Evolutionary conservation across 2,797 vertebrate species (phyloP).

Genomic region (Myotis myotis): DNA sequence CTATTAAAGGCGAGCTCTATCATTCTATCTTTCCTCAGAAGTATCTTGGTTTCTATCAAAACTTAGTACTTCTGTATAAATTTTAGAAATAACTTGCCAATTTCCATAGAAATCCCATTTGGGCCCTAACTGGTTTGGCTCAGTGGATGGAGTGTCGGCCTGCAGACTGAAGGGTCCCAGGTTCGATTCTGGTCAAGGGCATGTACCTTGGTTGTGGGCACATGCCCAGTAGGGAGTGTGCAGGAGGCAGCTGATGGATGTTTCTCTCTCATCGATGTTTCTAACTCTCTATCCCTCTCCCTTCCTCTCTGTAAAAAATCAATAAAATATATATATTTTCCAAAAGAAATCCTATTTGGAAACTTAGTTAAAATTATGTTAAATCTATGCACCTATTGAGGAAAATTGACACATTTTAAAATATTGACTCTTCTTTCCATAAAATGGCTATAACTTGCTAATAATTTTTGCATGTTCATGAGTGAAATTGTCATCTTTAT

Average conservation of each 20-base stretch:
- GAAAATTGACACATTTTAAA: neutral
- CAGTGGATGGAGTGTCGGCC: too few species aligned
- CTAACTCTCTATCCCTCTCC: too few species aligned
- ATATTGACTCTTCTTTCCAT: neutral
- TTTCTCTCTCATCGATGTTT: too few species aligned
- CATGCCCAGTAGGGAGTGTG: too few species aligned
- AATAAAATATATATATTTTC: too few species aligned
- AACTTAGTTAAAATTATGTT: neutral
- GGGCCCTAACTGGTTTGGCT: too few species aligned
- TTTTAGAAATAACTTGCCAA: conserved; percentile 9
- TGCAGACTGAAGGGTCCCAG: too few species aligned
- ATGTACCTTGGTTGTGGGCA: too few species aligned
- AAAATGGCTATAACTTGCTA: neutral
- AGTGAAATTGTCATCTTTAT: neutral
- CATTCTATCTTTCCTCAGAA: neutral
- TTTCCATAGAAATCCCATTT: neutral
- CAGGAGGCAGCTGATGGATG: too few species aligned
- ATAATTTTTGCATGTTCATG: neutral
- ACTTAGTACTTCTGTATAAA: neutral
- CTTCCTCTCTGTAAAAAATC: too few species aligned
- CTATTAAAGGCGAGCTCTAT: neutral
- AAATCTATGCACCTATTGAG: neutral
- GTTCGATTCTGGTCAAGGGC: too few species aligned
- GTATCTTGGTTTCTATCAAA: neutral
- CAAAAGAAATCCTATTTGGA: neutral